Evolutionary conservation across 2,797 vertebrate species (phyloP).

Genomic region (Bucorvus abyssinicus): DNA sequence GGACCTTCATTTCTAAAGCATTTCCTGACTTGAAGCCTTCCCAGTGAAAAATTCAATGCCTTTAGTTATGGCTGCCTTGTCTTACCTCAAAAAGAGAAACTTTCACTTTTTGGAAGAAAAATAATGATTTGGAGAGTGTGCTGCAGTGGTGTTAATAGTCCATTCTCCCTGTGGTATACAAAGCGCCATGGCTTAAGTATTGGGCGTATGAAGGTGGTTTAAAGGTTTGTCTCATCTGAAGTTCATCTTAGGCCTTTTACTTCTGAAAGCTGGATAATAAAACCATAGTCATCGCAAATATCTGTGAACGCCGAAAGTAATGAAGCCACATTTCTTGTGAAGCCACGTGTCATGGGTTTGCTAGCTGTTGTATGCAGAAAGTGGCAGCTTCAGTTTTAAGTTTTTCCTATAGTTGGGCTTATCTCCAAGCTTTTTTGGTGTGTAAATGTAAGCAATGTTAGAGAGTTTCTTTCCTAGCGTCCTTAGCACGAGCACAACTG

Average conservation of each 20-base stretch:
- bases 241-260: background rate
- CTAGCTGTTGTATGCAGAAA: background rate
- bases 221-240: background rate
- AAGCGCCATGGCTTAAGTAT: background rate
- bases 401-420: background rate
- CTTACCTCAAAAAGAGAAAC: background rate
- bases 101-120: background rate
- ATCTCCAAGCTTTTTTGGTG: background rate
- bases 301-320: background rate
- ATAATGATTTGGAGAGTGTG: background rate
- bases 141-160: background rate
- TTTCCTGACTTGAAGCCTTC: background rate
- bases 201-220: background rate
- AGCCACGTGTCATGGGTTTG: background rate
- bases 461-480: background rate
- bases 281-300: background rate
- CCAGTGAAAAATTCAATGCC: background rate
- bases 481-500: background rate
- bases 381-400: background rate
- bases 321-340: background rate
- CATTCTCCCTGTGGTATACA: background rate
- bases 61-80: background rate
- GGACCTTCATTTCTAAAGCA: background rate
- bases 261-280: background rate
- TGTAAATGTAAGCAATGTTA: background rate